Evolutionary conservation across 2,113 vertebrate species (phyloP).

Genomic region (Oncorhynchus nerka): DNA sequence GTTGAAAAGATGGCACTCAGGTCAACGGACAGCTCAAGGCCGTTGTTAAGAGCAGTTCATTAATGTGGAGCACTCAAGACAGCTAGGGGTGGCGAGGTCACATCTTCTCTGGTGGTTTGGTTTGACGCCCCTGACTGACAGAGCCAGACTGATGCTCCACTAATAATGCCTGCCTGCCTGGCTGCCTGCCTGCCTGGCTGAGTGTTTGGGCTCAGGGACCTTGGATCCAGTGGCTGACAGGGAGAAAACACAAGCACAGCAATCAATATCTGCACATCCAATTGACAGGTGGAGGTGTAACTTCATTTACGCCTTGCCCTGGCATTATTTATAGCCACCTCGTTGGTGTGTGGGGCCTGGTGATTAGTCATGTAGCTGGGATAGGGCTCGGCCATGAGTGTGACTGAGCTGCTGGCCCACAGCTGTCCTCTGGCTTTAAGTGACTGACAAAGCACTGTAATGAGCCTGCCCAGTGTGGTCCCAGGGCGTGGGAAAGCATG

Average conservation of each 20-base stretch:
- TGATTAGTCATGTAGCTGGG: slow-evolving; percentile 18
- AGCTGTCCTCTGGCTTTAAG: slow-evolving; percentile 54
- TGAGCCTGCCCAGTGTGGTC: slow-evolving; percentile 38
- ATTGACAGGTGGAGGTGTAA: slow-evolving; percentile 35
- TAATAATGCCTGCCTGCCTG: slow-evolving; percentile 16
- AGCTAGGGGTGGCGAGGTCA: slow-evolving; percentile 29
- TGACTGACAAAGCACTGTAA: slow-evolving; percentile 42
- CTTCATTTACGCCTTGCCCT: slow-evolving; percentile 18
- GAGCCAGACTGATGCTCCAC: slow-evolving; percentile 32
- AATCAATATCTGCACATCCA: not conserved
- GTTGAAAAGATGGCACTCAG: not conserved
- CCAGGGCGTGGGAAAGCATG: slow-evolving; percentile 59
- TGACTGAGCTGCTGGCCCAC: slow-evolving; percentile 27
- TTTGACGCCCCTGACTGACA: slow-evolving; percentile 30
- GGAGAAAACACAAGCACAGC: too few relatives aligned
- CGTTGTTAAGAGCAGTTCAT: slow-evolving; percentile 34
- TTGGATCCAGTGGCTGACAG: too few relatives aligned
- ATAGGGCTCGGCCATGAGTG: too few relatives aligned
- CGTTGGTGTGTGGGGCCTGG: not conserved
- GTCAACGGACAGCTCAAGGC: slow-evolving; percentile 28
- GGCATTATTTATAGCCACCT: slow-evolving; percentile 16
- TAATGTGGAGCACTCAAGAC: slow-evolving; percentile 37
- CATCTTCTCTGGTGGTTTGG: slow-evolving; percentile 37
- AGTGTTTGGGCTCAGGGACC: slow-evolving; percentile 10
- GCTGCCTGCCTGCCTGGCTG: too few relatives aligned